Conservation (phyloP, 1,140 invertebrate genomes). For the Lineus longissimus region DNA sequence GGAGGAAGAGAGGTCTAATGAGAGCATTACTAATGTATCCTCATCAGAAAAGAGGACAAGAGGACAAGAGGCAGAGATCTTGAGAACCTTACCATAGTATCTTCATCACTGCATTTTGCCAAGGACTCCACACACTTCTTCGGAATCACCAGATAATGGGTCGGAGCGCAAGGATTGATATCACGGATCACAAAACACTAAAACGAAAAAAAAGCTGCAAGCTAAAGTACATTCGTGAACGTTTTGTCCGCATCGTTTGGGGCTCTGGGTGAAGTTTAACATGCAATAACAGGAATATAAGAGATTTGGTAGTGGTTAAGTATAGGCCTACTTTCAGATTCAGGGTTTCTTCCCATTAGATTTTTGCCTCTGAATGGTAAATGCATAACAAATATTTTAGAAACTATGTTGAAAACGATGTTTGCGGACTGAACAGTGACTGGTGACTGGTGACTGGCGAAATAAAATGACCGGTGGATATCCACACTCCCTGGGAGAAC, state of each 20-base stretch:
- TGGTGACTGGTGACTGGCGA: no score
- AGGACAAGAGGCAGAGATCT: background rate
- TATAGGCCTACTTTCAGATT: background rate
- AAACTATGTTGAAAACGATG: no score
- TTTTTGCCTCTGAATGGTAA: no score
- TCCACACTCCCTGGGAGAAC: no score
- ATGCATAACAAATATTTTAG: no score
- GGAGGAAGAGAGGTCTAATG: no score
- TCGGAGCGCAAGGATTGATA: conserved; percentile 82
- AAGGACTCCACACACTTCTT: conserved; percentile 79
- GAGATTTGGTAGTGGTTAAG: background rate
- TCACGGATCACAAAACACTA: conserved; percentile 79
- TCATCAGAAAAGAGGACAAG: background rate
- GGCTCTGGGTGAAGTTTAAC: background rate
- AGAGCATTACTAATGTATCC: no score
- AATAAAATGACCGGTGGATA: no score
- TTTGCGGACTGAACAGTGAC: no score
- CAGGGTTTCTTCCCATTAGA: no score
- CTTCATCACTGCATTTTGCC: conserved; percentile 58
- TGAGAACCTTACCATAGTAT: background rate
- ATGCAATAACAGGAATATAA: background rate
- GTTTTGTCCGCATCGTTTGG: background rate
- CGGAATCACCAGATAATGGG: conserved; percentile 91
- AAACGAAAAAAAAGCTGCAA: background rate
- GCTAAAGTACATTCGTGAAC: background rate